Conservation (phyloP, 1,140 invertebrate genomes). For the Maconellicoccus hirsutus region DNA sequence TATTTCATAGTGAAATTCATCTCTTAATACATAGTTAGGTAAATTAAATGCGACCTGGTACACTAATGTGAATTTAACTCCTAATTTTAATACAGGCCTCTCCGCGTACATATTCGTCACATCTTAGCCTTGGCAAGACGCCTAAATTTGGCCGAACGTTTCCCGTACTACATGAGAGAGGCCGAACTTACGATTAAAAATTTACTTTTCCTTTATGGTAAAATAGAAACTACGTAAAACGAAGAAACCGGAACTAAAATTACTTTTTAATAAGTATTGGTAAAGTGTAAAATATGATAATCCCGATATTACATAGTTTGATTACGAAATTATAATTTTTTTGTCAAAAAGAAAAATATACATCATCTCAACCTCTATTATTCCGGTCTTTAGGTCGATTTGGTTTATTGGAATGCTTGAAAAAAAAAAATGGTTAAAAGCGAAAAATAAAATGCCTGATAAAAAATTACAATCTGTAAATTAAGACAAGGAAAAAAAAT, state of each 20-base stretch:
- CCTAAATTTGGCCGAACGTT: background rate
- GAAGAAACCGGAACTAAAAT: background rate
- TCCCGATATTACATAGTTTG: background rate
- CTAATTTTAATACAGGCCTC: background rate
- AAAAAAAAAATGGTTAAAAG: background rate
- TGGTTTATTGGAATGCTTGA: background rate
- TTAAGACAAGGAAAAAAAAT: too few species aligned
- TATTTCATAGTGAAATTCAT: constrained; percentile 13
- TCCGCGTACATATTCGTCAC: background rate
- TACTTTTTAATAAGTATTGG: background rate
- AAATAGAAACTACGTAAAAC: background rate
- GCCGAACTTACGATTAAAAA: background rate
- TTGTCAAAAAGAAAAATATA: too few species aligned
- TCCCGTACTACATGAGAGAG: background rate
- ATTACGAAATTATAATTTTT: background rate
- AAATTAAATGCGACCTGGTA: constrained; percentile 22
- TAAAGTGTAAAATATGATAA: background rate
- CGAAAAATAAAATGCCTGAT: background rate
- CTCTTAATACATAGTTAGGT: constrained; percentile 1
- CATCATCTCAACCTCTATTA: too few species aligned
- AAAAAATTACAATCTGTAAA: background rate
- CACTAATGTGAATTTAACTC: constrained; percentile 19
- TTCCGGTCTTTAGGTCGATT: too few species aligned
- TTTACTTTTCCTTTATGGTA: background rate
- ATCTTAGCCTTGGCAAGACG: background rate